Evolutionary conservation across 2,113 vertebrate species (phyloP).

Genomic region (Entomyzon cyanotis): DNA sequence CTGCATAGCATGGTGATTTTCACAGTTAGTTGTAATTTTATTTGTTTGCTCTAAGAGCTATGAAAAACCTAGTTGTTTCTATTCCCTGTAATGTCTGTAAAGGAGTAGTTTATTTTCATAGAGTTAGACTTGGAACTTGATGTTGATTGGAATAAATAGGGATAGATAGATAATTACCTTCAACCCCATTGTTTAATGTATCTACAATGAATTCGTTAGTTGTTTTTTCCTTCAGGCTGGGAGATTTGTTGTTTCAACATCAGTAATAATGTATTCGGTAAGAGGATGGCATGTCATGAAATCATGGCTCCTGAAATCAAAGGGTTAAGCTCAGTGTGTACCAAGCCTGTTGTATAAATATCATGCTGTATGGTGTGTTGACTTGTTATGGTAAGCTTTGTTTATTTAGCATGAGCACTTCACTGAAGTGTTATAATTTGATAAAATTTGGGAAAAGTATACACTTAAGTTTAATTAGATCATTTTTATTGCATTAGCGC

Average conservation of each 20-base stretch:
- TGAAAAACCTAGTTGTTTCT: background rate
- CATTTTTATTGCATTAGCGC: background rate
- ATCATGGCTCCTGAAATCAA: conserved; percentile 61
- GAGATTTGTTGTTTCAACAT: conserved; percentile 7
- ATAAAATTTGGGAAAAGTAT: conserved; percentile 44
- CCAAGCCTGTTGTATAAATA: conserved; percentile 62
- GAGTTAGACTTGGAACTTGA: background rate
- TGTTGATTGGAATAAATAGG: background rate
- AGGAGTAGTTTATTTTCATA: background rate
- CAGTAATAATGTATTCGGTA: background rate
- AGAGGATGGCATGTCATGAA: conserved; percentile 33
- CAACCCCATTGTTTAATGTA: background rate
- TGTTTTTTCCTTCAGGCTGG: background rate
- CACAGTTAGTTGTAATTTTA: background rate
- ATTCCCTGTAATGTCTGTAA: background rate
- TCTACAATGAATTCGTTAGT: background rate
- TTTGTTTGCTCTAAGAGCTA: background rate
- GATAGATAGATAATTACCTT: background rate
- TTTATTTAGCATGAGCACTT: conserved; percentile 57
- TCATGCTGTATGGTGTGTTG: conserved; percentile 35
- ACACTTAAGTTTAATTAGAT: conserved; percentile 41
- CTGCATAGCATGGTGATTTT: background rate
- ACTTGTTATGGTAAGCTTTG: conserved; percentile 54
- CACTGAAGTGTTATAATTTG: conserved; percentile 47
- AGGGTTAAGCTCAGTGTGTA: conserved; percentile 59